Conservation (phyloP, 53 echinoderm and acorn worm genomes). For the Echinarachnius parma region DNA sequence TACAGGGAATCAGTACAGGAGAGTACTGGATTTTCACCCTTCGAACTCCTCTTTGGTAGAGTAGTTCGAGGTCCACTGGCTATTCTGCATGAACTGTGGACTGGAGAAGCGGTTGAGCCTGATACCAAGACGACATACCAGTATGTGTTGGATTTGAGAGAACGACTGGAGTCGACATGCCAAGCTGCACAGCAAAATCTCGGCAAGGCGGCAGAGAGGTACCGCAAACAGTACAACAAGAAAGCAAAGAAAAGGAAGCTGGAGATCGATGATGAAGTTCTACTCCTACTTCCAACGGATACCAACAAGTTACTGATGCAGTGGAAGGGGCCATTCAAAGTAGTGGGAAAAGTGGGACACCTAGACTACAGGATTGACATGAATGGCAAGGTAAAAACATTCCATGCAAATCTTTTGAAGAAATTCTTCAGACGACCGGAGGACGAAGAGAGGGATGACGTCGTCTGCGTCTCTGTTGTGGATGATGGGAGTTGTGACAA, state of each 20-base stretch:
- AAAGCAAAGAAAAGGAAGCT: slow-evolving; percentile 19
- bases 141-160: background rate
- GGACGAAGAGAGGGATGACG: background rate
- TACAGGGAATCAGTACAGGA: slow-evolving; percentile 37
- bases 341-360: background rate
- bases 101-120: background rate
- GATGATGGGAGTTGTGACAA: background rate
- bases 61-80: slow-evolving; percentile 33
- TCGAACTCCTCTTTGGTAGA: slow-evolving; percentile 32
- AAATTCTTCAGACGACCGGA: background rate
- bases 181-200: background rate
- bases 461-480: background rate
- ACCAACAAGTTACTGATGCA: slow-evolving; percentile 28
- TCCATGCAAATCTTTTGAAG: background rate
- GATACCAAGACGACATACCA: slow-evolving; percentile 32
- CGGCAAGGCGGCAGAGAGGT: background rate
- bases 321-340: too few relatives aligned
- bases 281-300: slow-evolving; percentile 32
- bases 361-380: slow-evolving; percentile 10
- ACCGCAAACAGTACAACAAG: slow-evolving; percentile 4
- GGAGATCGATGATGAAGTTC: slow-evolving; percentile 35
- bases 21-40: slow-evolving; percentile 39
- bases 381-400: slow-evolving; percentile 1
- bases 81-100: slow-evolving; percentile 36
- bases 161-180: background rate